phyloP scores from a whole-genome alignment of 1,140 invertebrate genomes.

The Drosophila ironensis region DNA sequence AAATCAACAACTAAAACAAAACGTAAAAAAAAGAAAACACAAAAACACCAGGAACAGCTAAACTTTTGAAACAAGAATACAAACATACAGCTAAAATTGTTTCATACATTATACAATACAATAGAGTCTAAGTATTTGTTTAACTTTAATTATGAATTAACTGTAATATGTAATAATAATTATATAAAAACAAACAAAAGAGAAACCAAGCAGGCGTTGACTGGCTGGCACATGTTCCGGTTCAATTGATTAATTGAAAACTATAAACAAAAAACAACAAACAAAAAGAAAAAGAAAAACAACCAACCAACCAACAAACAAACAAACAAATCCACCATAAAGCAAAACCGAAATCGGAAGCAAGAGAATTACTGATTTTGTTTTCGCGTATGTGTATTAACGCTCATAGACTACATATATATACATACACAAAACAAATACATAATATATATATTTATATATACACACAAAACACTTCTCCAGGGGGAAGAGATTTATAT shows the following conservation, averaged over 20 bases:
- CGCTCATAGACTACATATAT: constrained; percentile 60
- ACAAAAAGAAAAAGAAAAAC: too few relatives aligned
- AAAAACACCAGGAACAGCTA: neutral
- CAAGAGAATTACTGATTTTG: constrained; percentile 41
- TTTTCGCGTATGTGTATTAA: constrained; percentile 67
- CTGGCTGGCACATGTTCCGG: constrained; percentile 40
- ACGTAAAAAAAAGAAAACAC: constrained; percentile 6
- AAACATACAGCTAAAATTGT: constrained; percentile 44
- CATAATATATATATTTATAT: constrained; percentile 51
- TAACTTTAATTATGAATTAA: constrained; percentile 76
- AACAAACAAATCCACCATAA: constrained; percentile 73
- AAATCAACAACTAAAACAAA: neutral
- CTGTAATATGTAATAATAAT: constrained; percentile 73
- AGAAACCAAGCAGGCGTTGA: constrained; percentile 30
- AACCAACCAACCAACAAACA: constrained; percentile 20
- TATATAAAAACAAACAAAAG: constrained; percentile 43
- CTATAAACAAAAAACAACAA: constrained; percentile 34
- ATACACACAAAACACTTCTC: constrained; percentile 23
- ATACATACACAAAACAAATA: constrained; percentile 28
- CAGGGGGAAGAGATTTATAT: constrained; percentile 61
- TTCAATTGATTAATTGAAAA: constrained; percentile 21
- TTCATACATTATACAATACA: constrained; percentile 68
- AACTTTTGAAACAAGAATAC: constrained; percentile 22
- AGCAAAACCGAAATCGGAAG: constrained; percentile 30
- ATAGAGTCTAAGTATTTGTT: constrained; percentile 75